Conservation (phyloP, 1,140 invertebrate genomes). For the Rhopalosiphum padi region DNA sequence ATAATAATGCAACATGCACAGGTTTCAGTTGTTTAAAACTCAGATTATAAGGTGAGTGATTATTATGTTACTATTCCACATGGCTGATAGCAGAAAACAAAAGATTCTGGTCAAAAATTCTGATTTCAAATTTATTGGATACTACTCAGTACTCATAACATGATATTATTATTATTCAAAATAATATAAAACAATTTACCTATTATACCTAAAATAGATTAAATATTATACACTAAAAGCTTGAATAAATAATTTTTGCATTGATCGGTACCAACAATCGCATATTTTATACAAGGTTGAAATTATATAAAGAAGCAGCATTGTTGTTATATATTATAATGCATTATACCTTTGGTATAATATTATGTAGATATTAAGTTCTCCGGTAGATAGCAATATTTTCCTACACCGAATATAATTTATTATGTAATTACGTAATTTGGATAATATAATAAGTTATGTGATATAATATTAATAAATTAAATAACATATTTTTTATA, state of each 20-base stretch:
- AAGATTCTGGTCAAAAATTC: not conserved
- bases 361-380: not conserved
- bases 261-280: no score
- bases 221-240: not conserved
- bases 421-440: not conserved
- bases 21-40: not conserved
- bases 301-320: not conserved
- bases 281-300: not conserved
- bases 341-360: not conserved
- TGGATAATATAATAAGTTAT: not conserved
- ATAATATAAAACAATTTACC: no score
- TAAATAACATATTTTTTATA: no score
- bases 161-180: no score
- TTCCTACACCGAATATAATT: not conserved
- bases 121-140: not conserved
- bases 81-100: not conserved
- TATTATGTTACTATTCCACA: not conserved
- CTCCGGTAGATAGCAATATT: not conserved
- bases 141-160: no score
- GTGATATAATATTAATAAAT: no score
- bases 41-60: not conserved
- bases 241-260: not conserved
- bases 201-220: no score
- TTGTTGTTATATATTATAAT: not conserved
- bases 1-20: not conserved